Percentiles rank a stretch among this genome's conserved stretches.
Conservation (phyloP, 2,113 vertebrate genomes). For the Laticauda colubrina region DNA sequence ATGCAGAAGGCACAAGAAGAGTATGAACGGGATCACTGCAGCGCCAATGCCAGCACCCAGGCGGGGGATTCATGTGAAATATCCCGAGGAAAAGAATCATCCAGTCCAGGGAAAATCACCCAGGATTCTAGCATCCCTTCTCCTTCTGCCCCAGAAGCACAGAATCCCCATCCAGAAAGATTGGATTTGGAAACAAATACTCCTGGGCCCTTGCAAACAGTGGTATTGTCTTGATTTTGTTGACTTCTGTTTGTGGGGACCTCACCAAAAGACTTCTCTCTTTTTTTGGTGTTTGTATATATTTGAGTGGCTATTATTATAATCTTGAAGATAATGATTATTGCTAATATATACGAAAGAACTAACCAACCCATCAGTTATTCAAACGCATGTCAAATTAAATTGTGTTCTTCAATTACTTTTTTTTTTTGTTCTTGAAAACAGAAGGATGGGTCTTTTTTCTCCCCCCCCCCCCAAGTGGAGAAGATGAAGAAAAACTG, state of each 20-base stretch:
- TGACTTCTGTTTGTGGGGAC: constrained; percentile 41
- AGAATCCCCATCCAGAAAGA: constrained; percentile 50
- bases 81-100: constrained; percentile 59
- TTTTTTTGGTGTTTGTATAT: constrained; percentile 74
- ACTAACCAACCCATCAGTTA: constrained; percentile 47
- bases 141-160: constrained; percentile 49
- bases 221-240: constrained; percentile 79
- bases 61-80: constrained; percentile 46
- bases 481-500: constrained; percentile 58
- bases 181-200: constrained; percentile 73
- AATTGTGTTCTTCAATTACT: constrained; percentile 70
- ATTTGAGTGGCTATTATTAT: constrained; percentile 70
- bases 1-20: constrained; percentile 95
- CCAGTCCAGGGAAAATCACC: constrained; percentile 65
- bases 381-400: constrained; percentile 76
- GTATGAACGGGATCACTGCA: constrained; percentile 93
- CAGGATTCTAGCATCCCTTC: constrained; percentile 67
- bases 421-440: constrained; percentile 20
- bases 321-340: constrained; percentile 64
- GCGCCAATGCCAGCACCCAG: constrained; percentile 35
- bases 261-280: constrained; percentile 52
- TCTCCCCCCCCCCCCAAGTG: not conserved
- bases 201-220: constrained; percentile 73
- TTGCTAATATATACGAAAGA: constrained; percentile 57
- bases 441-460: constrained; percentile 60